These are phyloP conservation scores for Ramphastos sulfuratus DNA, from an alignment of 2,113 vertebrate genomes.

Conservation along the genomic window DNA sequence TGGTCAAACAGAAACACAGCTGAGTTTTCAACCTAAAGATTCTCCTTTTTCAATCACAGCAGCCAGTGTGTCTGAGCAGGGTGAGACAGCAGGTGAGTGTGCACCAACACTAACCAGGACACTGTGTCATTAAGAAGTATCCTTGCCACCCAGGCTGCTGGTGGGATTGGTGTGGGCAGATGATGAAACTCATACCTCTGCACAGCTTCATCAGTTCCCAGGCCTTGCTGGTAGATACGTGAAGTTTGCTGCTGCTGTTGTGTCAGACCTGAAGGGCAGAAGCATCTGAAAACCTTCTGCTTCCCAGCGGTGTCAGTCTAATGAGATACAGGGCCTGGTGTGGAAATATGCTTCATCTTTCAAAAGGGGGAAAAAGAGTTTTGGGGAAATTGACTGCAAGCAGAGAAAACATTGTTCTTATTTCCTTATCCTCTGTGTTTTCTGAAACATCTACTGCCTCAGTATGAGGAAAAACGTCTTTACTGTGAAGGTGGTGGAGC, in stretches of 20 bases:
- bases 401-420: background rate
- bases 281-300: background rate
- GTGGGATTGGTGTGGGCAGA: background rate
- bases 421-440: background rate
- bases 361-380: background rate
- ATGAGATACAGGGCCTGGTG: rapidly evolving
- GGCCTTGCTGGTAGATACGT: background rate
- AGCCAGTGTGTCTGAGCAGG: background rate
- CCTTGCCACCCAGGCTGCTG: background rate
- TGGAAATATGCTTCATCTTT: background rate
- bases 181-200: background rate
- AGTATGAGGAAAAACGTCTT: too few relatives aligned
- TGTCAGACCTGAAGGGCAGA: background rate
- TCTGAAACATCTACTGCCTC: background rate
- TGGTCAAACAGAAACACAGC: background rate
- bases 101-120: too few relatives aligned
- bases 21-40: background rate
- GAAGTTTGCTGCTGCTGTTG: background rate
- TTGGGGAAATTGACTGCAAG: background rate
- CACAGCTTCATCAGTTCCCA: background rate
- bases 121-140: background rate
- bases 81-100: too few relatives aligned
- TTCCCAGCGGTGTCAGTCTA: background rate
- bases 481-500: too few relatives aligned
- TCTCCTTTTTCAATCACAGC: background rate